Percentiles rank a stretch among this genome's conserved stretches.
Conservation (phyloP, 2,888 invertebrate species). For the Polydrusus pterygomalis region DNA sequence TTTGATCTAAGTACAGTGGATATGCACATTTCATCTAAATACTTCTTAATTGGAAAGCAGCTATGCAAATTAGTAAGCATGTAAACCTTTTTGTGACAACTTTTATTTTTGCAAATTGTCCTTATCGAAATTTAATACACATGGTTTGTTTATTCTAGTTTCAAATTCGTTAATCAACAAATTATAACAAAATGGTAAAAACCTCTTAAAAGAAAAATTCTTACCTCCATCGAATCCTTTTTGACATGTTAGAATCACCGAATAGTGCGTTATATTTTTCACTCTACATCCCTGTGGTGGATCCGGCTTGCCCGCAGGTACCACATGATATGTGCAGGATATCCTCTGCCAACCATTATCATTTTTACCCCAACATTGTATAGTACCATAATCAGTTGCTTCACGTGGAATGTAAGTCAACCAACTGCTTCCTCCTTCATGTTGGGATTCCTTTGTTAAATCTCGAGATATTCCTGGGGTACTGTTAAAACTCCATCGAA, state of each 20-base stretch:
- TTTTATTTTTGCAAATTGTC: too few relatives aligned
- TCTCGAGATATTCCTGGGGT: constrained; percentile 74
- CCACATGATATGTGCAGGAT: constrained; percentile 84
- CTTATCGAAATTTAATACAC: too few relatives aligned
- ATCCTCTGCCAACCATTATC: constrained; percentile 81
- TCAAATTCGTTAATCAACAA: too few relatives aligned
- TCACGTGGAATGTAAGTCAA: constrained; percentile 76
- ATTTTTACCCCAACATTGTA: constrained; percentile 85
- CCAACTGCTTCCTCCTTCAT: constrained; percentile 67
- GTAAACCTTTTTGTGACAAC: too few relatives aligned
- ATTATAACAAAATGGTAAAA: too few relatives aligned
- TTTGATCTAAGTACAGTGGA: too few relatives aligned
- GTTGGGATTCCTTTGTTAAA: constrained; percentile 70
- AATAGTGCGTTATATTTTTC: constrained; percentile 73
- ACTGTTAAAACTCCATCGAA: constrained; percentile 82
- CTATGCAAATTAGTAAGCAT: too few relatives aligned
- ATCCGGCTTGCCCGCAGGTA: constrained; percentile 80
- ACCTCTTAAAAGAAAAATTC: too few relatives aligned
- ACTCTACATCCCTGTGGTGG: constrained; percentile 73
- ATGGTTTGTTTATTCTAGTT: too few relatives aligned
- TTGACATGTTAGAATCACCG: constrained; percentile 72
- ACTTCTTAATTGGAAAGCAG: too few relatives aligned
- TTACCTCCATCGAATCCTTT: constrained; percentile 76
- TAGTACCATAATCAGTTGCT: constrained; percentile 83
- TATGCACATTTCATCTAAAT: too few relatives aligned